phyloP scores from a whole-genome alignment of 2,888 invertebrate genomes.

The Hofmannophila pseudospretella region DNA sequence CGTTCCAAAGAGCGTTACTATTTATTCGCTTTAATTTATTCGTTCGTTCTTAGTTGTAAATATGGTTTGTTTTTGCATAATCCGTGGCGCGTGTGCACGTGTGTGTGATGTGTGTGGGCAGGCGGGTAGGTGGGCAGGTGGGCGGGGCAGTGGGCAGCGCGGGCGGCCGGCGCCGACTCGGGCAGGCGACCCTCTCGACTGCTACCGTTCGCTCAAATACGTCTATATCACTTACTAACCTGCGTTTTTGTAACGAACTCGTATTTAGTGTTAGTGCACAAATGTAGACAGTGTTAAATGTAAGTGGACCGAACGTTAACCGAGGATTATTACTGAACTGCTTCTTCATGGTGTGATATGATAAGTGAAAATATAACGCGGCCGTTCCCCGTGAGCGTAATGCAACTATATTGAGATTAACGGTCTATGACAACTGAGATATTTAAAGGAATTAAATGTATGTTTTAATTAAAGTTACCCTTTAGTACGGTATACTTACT shows the following conservation, averaged over 20 bases:
- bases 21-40: slow-evolving; percentile 67
- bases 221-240: slow-evolving; percentile 24
- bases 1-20: slow-evolving; percentile 68
- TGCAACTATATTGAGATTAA: slow-evolving; percentile 18
- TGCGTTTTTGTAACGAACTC: slow-evolving; percentile 39
- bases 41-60: slow-evolving; percentile 33
- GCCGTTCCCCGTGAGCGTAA: slow-evolving; percentile 4
- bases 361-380: neutral
- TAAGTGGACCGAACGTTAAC: slow-evolving; percentile 16
- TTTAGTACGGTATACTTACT: slow-evolving; percentile 38
- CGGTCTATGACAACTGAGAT: slow-evolving; percentile 49
- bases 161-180: slow-evolving; percentile 24
- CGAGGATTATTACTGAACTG: slow-evolving; percentile 4
- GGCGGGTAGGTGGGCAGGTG: slow-evolving; percentile 19
- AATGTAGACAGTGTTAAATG: slow-evolving; percentile 36
- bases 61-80: slow-evolving; percentile 30
- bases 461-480: slow-evolving; percentile 52
- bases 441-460: slow-evolving; percentile 48
- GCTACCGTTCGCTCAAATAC: slow-evolving; percentile 33
- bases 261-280: slow-evolving; percentile 51
- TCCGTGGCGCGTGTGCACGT: slow-evolving; percentile 25
- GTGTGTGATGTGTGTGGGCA: slow-evolving; percentile 16
- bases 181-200: slow-evolving; percentile 49
- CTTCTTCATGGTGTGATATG: slow-evolving; percentile 3
- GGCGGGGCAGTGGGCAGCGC: slow-evolving; percentile 24